These are phyloP conservation scores for Ctenopoma multispine DNA, from an alignment of 2,797 vertebrate genomes.

Conservation along the genomic window DNA sequence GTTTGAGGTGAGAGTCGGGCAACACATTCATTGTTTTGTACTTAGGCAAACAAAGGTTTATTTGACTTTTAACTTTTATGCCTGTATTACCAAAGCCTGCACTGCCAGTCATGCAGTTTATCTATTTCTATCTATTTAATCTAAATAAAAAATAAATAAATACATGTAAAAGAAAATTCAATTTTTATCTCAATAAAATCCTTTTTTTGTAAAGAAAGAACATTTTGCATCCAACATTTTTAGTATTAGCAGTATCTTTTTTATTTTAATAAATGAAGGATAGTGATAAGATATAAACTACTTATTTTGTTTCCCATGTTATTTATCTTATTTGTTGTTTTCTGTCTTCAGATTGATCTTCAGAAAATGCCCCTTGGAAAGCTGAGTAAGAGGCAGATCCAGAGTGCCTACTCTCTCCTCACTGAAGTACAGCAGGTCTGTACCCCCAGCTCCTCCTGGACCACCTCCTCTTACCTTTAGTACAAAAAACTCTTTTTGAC, in stretches of 20 bases:
- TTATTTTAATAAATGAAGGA: not conserved
- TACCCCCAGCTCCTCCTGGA: not conserved
- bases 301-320: not conserved
- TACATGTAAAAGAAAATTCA: not conserved
- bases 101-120: not conserved
- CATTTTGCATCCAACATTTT: not conserved
- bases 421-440: slow-evolving; percentile 96
- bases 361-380: slow-evolving; percentile 99
- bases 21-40: not conserved
- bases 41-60: not conserved
- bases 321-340: not conserved
- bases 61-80: not conserved
- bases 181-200: not conserved
- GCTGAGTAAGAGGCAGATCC: slow-evolving; percentile 97
- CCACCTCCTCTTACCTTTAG: not conserved
- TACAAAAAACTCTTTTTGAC: not conserved
- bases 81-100: not conserved
- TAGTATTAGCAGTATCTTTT: not conserved
- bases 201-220: not conserved
- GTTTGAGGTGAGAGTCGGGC: slow-evolving; percentile 88
- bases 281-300: not conserved
- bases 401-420: slow-evolving; percentile 95
- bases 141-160: not conserved
- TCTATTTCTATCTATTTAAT: too few relatives aligned
- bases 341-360: slow-evolving; percentile 91